Conservation (phyloP, 2,113 vertebrate species). For the Phalacrocorax pelagicus region DNA sequence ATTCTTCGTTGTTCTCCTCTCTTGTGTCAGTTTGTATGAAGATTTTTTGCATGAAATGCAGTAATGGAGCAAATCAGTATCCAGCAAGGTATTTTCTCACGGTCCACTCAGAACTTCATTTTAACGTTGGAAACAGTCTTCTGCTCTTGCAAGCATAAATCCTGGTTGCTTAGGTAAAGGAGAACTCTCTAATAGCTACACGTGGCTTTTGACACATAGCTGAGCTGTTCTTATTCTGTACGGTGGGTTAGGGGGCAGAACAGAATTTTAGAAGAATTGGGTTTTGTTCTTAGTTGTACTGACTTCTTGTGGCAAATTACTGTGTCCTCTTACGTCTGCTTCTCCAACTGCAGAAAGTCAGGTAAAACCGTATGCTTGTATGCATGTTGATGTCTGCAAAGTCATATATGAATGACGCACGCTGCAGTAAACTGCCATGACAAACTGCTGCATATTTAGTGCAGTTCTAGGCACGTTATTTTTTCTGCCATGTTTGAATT, state of each 20-base stretch:
- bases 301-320: background rate
- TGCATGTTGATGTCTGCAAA: background rate
- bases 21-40: background rate
- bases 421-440: background rate
- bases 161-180: background rate
- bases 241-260: rapidly evolving
- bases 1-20: background rate
- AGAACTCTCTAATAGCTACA: background rate
- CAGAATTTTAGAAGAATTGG: background rate
- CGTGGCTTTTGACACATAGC: background rate
- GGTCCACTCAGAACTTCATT: background rate
- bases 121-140: background rate
- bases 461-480: background rate
- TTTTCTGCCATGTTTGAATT: background rate
- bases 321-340: background rate
- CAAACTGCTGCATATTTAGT: background rate
- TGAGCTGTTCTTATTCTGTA: background rate
- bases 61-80: background rate
- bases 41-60: background rate
- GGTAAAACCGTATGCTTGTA: rapidly evolving
- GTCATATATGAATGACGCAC: rapidly evolving
- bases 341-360: background rate
- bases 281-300: background rate
- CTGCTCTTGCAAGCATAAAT: background rate
- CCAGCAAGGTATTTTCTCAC: background rate